phyloP scores from a whole-genome alignment of 1,140 invertebrate genomes.

The Drosophila rufa region DNA sequence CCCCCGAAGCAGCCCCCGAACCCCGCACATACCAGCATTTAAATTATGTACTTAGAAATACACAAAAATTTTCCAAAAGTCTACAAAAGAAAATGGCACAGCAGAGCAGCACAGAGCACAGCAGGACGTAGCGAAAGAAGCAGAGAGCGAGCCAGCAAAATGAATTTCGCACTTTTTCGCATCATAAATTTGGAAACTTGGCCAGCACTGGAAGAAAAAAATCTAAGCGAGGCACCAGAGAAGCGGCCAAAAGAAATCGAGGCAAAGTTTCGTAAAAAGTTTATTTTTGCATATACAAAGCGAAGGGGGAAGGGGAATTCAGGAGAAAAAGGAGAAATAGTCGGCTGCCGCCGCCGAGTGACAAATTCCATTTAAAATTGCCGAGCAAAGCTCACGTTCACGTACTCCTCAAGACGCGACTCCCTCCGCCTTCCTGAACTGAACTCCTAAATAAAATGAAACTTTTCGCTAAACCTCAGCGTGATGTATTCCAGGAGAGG shows the following conservation, averaged over 20 bases:
- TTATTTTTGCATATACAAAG: conserved; percentile 81
- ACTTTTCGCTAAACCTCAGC: conserved; percentile 74
- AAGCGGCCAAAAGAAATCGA: conserved; percentile 25
- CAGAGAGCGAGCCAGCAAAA: conserved; percentile 70
- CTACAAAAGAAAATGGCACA: conserved; percentile 80
- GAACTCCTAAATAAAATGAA: conserved; percentile 76
- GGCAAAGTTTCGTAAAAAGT: conserved; percentile 79
- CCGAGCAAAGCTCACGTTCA: conserved; percentile 79
- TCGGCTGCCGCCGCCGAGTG: conserved; percentile 68
- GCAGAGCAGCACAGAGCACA: conserved; percentile 35
- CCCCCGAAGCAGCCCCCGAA: background rate
- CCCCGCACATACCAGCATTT: conserved; percentile 66
- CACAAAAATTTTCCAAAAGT: conserved; percentile 78
- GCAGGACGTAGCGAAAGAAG: conserved; percentile 59
- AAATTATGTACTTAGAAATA: conserved; percentile 85
- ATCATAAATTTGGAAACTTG: conserved; percentile 85
- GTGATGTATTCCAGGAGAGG: conserved; percentile 67
- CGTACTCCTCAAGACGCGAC: conserved; percentile 55
- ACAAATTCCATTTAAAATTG: conserved; percentile 85
- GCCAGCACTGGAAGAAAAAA: conserved; percentile 64
- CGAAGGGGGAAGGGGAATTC: conserved; percentile 1
- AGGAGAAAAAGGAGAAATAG: conserved; percentile 19
- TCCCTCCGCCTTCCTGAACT: background rate
- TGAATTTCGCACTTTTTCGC: conserved; percentile 85
- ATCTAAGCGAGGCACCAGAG: conserved; percentile 32